A percentile compares a stretch with the other conserved stretches of the same genome.
Conservation (phyloP, 2,113 vertebrate genomes). For the Polypterus senegalus region DNA sequence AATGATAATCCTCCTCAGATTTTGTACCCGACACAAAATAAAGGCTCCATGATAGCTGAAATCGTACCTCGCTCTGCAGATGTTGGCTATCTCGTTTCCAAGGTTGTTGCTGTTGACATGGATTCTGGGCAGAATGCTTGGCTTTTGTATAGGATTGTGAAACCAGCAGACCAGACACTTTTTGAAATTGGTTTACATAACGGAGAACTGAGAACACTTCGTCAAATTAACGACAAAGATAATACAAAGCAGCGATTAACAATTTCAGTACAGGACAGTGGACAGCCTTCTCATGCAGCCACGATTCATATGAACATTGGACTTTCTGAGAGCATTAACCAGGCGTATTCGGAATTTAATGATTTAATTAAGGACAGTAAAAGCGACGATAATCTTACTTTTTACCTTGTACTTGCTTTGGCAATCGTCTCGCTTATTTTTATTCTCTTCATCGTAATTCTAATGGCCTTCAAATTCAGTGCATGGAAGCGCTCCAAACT, state of each 20-base stretch:
- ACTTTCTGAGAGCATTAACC: conserved; percentile 30
- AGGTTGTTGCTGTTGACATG: conserved; percentile 27
- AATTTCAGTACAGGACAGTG: conserved; percentile 33
- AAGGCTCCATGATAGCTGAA: conserved; percentile 25
- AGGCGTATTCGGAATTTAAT: conserved; percentile 26
- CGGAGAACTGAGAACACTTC: conserved; percentile 25
- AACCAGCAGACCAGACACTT: no score
- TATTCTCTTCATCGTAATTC: conserved; percentile 46
- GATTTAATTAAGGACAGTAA: conserved; percentile 22
- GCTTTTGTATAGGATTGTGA: conserved; percentile 41
- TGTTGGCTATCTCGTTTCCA: conserved; percentile 17
- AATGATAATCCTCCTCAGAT: conserved; percentile 35
- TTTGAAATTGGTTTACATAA: no score
- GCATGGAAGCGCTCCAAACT: conserved; percentile 54
- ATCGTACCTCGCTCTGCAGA: conserved; percentile 28
- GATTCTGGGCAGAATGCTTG: conserved; percentile 35
- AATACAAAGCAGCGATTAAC: conserved; percentile 23
- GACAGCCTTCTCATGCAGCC: conserved; percentile 29
- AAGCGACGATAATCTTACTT: conserved; percentile 22
- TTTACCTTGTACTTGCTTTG: conserved; percentile 55
- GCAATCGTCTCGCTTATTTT: conserved; percentile 59
- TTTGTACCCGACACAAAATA: conserved; percentile 26
- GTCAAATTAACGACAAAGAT: conserved; percentile 22
- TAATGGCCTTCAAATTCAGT: conserved; percentile 55
- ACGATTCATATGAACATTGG: conserved; percentile 30